A percentile compares a stretch with the other conserved stretches of the same genome.
Conservation (phyloP, 2,797 vertebrate species). For the Rhynchotus rufescens region DNA sequence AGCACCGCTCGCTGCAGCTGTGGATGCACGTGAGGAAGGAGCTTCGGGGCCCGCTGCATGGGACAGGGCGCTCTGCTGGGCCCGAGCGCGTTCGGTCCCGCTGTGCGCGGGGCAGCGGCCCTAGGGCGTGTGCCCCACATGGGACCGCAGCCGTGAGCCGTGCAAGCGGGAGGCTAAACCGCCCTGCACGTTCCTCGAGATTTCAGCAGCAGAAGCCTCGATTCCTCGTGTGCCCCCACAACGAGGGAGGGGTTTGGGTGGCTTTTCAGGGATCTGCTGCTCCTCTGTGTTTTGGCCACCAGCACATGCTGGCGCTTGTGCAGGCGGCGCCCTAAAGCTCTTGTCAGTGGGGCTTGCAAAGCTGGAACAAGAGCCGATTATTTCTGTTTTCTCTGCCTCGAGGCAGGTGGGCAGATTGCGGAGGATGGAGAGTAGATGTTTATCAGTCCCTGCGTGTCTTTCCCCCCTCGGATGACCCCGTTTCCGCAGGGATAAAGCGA, state of each 20-base stretch:
- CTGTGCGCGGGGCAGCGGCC: no score
- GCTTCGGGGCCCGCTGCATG: background rate
- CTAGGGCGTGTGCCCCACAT: no score
- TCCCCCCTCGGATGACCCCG: background rate
- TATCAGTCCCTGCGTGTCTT: background rate
- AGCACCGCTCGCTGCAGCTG: rapidly evolving
- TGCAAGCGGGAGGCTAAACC: no score
- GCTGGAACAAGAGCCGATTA: conserved; percentile 26
- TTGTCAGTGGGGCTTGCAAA: background rate
- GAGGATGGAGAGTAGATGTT: background rate
- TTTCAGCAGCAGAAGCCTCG: no score
- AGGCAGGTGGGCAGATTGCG: conserved; percentile 45
- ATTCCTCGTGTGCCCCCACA: no score
- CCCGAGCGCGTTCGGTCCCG: no score
- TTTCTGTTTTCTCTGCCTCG: conserved; percentile 25
- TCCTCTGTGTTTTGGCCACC: background rate
- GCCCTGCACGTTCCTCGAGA: no score
- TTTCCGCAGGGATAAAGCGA: conserved; percentile 40
- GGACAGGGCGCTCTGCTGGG: no score
- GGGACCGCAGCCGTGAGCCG: no score
- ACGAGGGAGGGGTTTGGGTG: background rate
- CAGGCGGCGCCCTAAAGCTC: background rate
- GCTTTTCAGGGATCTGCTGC: background rate
- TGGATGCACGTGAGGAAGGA: background rate
- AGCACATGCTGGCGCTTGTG: background rate